These are phyloP conservation scores for Danio albolineatus DNA, from an alignment of 2,797 vertebrate genomes.

Conservation along the genomic window DNA sequence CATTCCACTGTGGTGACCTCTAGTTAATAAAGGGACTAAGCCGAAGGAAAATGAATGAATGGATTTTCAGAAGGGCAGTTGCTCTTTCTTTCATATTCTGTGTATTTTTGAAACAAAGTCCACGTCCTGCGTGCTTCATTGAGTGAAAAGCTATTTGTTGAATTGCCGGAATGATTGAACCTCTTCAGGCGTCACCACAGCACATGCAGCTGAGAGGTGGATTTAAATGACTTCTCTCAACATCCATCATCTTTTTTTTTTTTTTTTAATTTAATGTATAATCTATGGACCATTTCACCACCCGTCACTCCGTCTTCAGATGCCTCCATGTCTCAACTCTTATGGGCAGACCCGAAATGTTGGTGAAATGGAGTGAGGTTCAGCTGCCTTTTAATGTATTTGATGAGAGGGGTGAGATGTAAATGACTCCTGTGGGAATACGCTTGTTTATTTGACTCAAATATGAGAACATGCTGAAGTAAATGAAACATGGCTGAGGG, in stretches of 20 bases:
- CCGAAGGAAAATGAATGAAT: too few relatives aligned
- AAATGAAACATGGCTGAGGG: slow-evolving; percentile 65
- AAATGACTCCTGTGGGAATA: slow-evolving; percentile 54
- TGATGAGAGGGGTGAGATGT: slow-evolving; percentile 52
- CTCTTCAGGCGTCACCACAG: slow-evolving; percentile 48
- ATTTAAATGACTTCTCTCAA: slow-evolving; percentile 60
- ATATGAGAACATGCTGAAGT: slow-evolving; percentile 61
- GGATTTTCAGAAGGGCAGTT: background rate
- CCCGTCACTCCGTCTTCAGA: slow-evolving; percentile 43
- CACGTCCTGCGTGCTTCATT: slow-evolving; percentile 44
- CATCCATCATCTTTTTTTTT: slow-evolving; percentile 60
- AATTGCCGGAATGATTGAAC: slow-evolving; percentile 62
- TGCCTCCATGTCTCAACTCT: slow-evolving; percentile 41
- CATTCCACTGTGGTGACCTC: too few relatives aligned
- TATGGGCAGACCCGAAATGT: slow-evolving; percentile 44
- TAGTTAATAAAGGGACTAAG: too few relatives aligned
- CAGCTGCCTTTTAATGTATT: slow-evolving; percentile 44
- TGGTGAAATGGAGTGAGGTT: slow-evolving; percentile 43
- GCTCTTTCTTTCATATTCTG: slow-evolving; percentile 36
- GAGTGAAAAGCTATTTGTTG: slow-evolving; percentile 61
- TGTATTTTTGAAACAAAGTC: slow-evolving; percentile 55
- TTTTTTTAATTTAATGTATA: slow-evolving; percentile 57
- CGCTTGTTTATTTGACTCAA: slow-evolving; percentile 62
- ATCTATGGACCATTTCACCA: slow-evolving; percentile 58
- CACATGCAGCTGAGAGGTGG: slow-evolving; percentile 49